These are phyloP conservation scores for Diplodus sargus DNA, from an alignment of 2,797 vertebrate genomes.

Conservation along the genomic window DNA sequence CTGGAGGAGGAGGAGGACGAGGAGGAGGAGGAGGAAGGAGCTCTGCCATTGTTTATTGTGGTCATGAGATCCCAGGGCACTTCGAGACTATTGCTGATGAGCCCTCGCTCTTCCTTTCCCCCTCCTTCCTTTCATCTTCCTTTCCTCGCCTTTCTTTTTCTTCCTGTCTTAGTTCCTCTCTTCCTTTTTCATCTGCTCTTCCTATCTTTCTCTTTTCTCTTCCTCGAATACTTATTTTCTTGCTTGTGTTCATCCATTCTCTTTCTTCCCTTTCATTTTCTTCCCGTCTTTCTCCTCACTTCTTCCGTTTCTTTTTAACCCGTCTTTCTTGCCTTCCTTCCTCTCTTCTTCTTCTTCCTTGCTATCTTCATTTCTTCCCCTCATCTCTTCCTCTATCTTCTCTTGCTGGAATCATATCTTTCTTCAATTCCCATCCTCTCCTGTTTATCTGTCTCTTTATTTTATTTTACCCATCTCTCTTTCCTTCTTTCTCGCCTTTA, in stretches of 20 bases:
- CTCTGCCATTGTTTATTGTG: constrained; percentile 54
- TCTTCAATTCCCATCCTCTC: too few relatives aligned
- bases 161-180: background rate
- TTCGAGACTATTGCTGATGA: constrained; percentile 45
- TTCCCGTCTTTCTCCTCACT: background rate
- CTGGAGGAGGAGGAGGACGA: constrained; percentile 33
- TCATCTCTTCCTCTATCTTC: too few relatives aligned
- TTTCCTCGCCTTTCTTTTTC: background rate
- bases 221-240: background rate
- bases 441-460: too few relatives aligned
- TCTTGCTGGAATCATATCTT: background rate
- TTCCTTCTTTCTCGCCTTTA: too few relatives aligned
- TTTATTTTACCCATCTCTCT: too few relatives aligned
- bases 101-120: constrained; percentile 27
- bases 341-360: background rate
- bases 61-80: constrained; percentile 63
- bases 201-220: background rate
- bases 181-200: background rate
- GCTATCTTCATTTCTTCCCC: background rate
- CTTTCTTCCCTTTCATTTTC: background rate
- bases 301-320: background rate
- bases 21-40: constrained; percentile 30
- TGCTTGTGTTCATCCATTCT: background rate
- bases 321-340: background rate
- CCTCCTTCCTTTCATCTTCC: background rate